Conservation (phyloP, 2,888 invertebrate species). For the Biston betularia region DNA sequence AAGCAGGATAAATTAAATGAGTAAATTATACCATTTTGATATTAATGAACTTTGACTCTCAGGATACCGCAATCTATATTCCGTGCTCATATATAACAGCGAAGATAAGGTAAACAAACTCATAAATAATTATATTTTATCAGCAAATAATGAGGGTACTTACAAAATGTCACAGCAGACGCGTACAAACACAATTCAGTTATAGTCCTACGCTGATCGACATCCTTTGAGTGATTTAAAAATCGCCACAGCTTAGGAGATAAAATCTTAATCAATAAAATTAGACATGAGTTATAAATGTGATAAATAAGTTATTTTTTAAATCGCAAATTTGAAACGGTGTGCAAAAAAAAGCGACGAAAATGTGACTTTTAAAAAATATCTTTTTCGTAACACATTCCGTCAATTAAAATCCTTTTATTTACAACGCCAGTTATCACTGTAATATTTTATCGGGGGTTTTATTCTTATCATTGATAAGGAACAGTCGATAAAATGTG, state of each 20-base stretch:
- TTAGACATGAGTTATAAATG: neutral
- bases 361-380: constrained; percentile 21
- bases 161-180: neutral
- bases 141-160: constrained; percentile 26
- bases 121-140: constrained; percentile 28
- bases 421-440: constrained; percentile 10
- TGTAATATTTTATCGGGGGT: constrained; percentile 19
- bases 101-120: constrained; percentile 25
- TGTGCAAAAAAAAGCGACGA: neutral
- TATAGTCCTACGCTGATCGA: neutral
- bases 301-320: neutral
- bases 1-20: no score
- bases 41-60: constrained; percentile 23
- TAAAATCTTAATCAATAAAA: neutral
- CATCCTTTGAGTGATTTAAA: neutral
- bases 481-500: constrained; percentile 25
- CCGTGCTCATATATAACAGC: neutral
- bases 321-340: neutral
- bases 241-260: neutral
- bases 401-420: constrained; percentile 14
- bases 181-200: constrained; percentile 3
- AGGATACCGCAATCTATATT: constrained; percentile 17
- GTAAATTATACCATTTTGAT: no score
- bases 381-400: neutral
- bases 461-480: constrained; percentile 28